Base-by-base conservation (phyloP, 2,888 invertebrate species). In the Calephelis perditalis region DNA sequence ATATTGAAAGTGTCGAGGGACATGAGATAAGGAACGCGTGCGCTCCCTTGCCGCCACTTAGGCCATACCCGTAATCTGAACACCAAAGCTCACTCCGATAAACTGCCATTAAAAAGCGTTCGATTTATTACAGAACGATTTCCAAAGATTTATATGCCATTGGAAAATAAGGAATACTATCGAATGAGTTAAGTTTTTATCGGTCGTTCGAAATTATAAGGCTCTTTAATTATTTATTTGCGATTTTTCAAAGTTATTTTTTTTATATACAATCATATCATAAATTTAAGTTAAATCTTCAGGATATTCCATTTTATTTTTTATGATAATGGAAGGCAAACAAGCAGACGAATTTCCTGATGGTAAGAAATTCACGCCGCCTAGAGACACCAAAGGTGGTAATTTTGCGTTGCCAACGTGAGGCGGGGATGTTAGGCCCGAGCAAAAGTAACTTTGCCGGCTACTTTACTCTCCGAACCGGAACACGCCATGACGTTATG, bases 41-140 rank as follows among this genome's bases (percentile, higher is more conserved):
- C 81, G 77, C 81, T 81, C 83, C 86, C 86, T 76, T 72, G 80
- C 81, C 81, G 78, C 84, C 90, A 89, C 89, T 89, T 86, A 88
- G 83, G 72, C 79, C 76, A 74, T 74, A 72, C 60, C 57, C 77
- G 84, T 85, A 88, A 89, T 89, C 89, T 86, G 89, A 88, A 90
- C 86, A 85, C 88, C 85, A 86, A 86, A 85, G 87, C 88, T 84
- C 82, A 87, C 82, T 81, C 70, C 83, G 90, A 89, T 89, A 90
- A 89, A 87, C 85, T 79, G 82, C 90, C 90, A 90, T 90, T 90
- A 89, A 90, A 89, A 89, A 84, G 85, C 84, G 77, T 87, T 89
- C 90, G 90, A 90, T 90, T 89, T 90, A 90, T 90, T 90, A 84
- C 86, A 71, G 74, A 84, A 86, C 84, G 88, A 87, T 88, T 88